A percentile compares a stretch with the other conserved stretches of the same genome.
These are phyloP conservation scores for Rhinolophus sinicus DNA, from an alignment of 2,113 vertebrate species.

Conservation along the genomic window DNA sequence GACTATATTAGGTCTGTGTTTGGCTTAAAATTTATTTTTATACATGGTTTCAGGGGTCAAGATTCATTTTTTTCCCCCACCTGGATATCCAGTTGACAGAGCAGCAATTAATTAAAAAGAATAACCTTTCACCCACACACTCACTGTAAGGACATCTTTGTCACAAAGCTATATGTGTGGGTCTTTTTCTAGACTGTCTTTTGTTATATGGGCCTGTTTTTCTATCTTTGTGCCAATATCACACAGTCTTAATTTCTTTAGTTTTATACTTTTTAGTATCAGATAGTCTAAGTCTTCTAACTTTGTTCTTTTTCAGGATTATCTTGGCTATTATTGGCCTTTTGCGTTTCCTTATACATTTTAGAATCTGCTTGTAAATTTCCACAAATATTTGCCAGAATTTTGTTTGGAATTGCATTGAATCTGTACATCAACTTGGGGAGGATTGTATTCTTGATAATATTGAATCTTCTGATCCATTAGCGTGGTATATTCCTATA, in stretches of 20 bases:
- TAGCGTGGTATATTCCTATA: background rate
- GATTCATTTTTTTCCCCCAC: background rate
- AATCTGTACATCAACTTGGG: background rate
- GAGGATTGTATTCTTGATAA: background rate
- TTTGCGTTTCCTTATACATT: background rate
- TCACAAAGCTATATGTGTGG: background rate
- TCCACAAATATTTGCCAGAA: slow-evolving; percentile 18
- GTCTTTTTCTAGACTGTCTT: background rate
- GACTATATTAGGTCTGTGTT: background rate
- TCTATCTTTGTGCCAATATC: background rate
- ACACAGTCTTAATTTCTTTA: slow-evolving; percentile 12
- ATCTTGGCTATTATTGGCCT: background rate
- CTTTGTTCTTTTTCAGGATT: background rate
- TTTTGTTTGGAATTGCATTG: background rate
- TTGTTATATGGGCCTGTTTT: background rate
- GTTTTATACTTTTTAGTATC: background rate
- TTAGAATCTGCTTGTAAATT: slow-evolving; percentile 34
- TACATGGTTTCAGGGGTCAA: background rate
- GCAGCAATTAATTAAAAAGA: background rate
- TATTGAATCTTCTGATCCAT: background rate
- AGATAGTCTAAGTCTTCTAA: background rate
- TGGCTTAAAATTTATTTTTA: background rate
- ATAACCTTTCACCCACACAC: background rate
- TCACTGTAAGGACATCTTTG: background rate
- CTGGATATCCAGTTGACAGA: background rate